Base-by-base conservation (phyloP, 2,113 vertebrate genomes). In the Holacanthus passer region DNA sequence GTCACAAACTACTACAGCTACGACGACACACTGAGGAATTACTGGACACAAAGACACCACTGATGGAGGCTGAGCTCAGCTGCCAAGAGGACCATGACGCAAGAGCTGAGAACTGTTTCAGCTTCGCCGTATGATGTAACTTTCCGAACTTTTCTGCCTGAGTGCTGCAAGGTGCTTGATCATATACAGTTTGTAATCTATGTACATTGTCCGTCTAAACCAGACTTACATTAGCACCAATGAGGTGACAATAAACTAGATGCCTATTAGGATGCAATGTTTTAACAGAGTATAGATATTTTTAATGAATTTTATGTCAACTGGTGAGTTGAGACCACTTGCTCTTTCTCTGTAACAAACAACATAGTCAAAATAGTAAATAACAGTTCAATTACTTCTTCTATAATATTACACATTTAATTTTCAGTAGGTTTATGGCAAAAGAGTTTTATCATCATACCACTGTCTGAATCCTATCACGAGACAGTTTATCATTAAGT, bases 111-210 rank as follows among this genome's bases (percentile, higher is more conserved):
- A 47, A 56, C 66, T 35, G 71, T 92, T 94, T 87, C 84, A 69
- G 20, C 47, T 63, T 4, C 10, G 11, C 66, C 70, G 43, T 6
- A 24, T 91, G 93, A 94, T 93, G 89, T 73, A 93, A 92, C 81
- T 64, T 84, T 64, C 32, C 31, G 14, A 47, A 31, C 29, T 67
- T 77, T 74, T 75, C 31, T n/a, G n/a, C n/a, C n/a, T n/a, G 17
- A 48, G n/a, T 27, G 8, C 43, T 47, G 20, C 5, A 2, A 58
- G 12, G 20, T 29, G 10, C 47, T 50, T 17, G 13, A 53, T 63
- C 12, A 37, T 10, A 11, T 7, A 17, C 8, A 50, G 22, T 9
- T 29, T 71, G 5, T 50, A 3, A n/a, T n/a, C n/a, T n/a, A n/a
- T n/a, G n/a, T n/a, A 65, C 35, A 20, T 29, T 14, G 35, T 53